Percentiles rank a stretch among this genome's conserved stretches.
These are phyloP conservation scores for Diceros bicornis DNA, from an alignment of 2,797 vertebrate genomes.

Conservation along the genomic window DNA sequence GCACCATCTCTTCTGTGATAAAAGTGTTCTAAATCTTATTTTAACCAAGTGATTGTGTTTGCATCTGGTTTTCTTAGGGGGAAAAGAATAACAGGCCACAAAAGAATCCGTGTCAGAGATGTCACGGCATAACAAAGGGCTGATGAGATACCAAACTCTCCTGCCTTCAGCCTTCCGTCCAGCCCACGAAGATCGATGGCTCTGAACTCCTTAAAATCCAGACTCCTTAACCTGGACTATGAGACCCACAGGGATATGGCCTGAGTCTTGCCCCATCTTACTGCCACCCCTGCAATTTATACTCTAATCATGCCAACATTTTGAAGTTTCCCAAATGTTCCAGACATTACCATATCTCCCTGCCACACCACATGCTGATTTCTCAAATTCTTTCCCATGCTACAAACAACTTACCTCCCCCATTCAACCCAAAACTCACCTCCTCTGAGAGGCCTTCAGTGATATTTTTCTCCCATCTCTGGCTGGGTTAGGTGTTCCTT, in stretches of 20 bases:
- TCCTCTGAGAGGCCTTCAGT: constrained; percentile 2
- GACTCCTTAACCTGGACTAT: background rate
- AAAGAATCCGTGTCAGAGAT: constrained; percentile 76
- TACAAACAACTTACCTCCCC: background rate
- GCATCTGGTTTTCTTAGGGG: constrained; percentile 73
- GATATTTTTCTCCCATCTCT: background rate
- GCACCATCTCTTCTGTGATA: constrained; percentile 83
- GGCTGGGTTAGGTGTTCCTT: background rate
- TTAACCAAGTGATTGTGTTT: constrained; percentile 85
- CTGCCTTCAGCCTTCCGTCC: background rate
- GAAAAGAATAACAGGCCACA: constrained; percentile 69
- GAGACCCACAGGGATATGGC: background rate
- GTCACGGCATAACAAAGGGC: background rate
- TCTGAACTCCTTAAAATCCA: background rate
- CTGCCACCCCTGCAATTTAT: background rate
- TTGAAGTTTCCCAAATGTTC: background rate
- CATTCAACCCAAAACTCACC: background rate
- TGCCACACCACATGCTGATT: background rate
- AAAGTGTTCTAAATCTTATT: constrained; percentile 87
- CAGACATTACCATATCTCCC: background rate
- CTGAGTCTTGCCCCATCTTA: background rate
- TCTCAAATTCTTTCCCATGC: background rate
- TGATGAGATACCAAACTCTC: constrained; percentile 15
- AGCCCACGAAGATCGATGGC: background rate
- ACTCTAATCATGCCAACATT: background rate